Evolutionary conservation across 1,140 invertebrate species (phyloP), one percentile per base, ranked within the genome.

Genomic region (Diprion similis): DNA sequence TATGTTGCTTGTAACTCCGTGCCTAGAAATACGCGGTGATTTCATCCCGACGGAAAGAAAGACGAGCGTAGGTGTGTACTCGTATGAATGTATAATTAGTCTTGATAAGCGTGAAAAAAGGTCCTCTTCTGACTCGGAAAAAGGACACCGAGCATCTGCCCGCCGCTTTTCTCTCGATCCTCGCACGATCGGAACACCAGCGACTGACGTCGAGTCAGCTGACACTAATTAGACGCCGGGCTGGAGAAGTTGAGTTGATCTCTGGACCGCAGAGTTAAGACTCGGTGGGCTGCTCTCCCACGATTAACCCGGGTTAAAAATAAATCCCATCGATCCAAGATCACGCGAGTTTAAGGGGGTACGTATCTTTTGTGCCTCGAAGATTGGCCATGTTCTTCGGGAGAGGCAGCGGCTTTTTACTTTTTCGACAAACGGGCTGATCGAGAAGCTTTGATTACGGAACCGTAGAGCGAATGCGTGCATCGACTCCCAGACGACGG

Each of bases 301-400:
- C 51, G 51, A 59, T 59, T 59, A 59, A 59, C 51, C n/a, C 51
- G 51, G 51, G 11, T 17, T 59, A 59, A 59, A 59, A 59, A 59
- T 59, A 59, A 15, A 59, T 59, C 51, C 51, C 51, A 59, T 59
- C 51, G 51, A 59, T 59, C 11, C 51, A 17, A 9, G 51, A 59
- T 59, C 51, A 59, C 51, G 51, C 51, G 51, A 59, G 51, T 59
- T 59, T 59, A 59, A 59, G 11, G 24, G 24, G 24, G 24, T 37
- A 37, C 24, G 24, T 59, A 15, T 17, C 11, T 59, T 59, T 59
- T 17, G 51, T 15, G 51, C 51, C 51, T 59, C 11, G n/a, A 15
- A 15, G 51, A 15, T 15, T 9, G n/a, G 51, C 7, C 51, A 9
- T 59, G 51, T 17, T 59, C 51, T 10, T 13, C 9, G 51, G 4